Evolutionary conservation across 1,140 invertebrate species (phyloP).

Genomic region (Scaptomyza pallida): DNA sequence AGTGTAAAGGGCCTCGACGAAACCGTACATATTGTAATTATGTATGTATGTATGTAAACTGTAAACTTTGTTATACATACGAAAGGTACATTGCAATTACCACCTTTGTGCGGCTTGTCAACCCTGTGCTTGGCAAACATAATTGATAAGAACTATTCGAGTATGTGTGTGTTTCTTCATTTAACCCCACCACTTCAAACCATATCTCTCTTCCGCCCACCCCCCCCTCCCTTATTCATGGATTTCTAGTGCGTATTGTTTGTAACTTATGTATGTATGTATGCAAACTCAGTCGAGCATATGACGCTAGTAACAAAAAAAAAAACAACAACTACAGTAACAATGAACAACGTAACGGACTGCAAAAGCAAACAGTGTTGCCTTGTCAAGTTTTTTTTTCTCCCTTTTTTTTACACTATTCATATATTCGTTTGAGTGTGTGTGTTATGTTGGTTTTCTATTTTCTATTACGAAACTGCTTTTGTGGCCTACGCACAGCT

Average conservation of each 20-base stretch:
- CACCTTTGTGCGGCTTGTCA: conserved; percentile 40
- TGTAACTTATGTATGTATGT: conserved; percentile 54
- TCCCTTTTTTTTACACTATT: conserved; percentile 11
- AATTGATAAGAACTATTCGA: conserved; percentile 65
- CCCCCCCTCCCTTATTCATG: conserved; percentile 47
- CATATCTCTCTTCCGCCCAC: not conserved
- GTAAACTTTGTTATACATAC: not conserved
- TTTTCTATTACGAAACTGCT: conserved; percentile 55
- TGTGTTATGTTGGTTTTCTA: conserved; percentile 22
- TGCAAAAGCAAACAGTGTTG: conserved; percentile 44
- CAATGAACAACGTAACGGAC: conserved; percentile 25
- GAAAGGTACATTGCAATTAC: conserved; percentile 19
- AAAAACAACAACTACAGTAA: conserved; percentile 15
- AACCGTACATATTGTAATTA: not conserved
- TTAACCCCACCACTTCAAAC: not conserved
- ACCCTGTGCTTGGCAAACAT: conserved; percentile 53
- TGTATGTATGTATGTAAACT: not conserved
- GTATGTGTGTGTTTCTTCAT: not conserved
- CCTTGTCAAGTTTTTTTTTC: conserved; percentile 53
- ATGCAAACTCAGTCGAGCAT: conserved; percentile 70
- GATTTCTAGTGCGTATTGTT: conserved; percentile 55
- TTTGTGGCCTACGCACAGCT: conserved; percentile 56
- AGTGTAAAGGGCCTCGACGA: conserved; percentile 38
- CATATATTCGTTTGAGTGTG: conserved; percentile 15
- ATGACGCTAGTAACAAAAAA: conserved; percentile 43